Percentiles rank a stretch among this genome's conserved stretches.
Evolutionary conservation across 2,113 vertebrate species (phyloP).

Genomic region (Alligator mississippiensis): DNA sequence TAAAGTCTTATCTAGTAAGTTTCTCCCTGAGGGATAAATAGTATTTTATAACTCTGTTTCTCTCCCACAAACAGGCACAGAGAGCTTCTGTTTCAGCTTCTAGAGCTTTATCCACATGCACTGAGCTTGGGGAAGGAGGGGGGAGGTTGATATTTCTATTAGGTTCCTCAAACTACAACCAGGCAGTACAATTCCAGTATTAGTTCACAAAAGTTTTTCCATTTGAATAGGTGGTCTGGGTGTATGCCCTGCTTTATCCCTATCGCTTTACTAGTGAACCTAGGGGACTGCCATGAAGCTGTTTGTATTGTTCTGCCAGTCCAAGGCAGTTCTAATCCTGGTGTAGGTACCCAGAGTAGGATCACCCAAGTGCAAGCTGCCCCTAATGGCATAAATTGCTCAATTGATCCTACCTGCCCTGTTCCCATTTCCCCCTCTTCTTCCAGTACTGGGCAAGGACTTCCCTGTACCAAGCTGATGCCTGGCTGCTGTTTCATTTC

Average conservation of each 20-base stretch:
- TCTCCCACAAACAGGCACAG: background rate
- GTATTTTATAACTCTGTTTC: conserved; percentile 34
- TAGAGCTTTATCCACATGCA: background rate
- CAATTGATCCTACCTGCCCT: background rate
- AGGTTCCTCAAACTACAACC: background rate
- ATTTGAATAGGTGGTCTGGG: background rate
- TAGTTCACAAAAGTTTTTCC: background rate
- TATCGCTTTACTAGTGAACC: too few species aligned
- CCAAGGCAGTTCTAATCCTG: background rate
- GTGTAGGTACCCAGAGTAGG: background rate
- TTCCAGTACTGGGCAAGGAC: fast-evolving
- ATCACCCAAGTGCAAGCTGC: background rate
- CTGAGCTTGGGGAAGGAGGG: background rate
- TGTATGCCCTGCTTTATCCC: too few species aligned
- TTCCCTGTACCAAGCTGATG: background rate
- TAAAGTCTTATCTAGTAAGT: background rate
- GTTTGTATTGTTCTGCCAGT: background rate
- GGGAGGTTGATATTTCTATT: too few species aligned
- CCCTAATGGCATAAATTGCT: background rate
- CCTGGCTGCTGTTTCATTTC: background rate
- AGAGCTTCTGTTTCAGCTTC: conserved; percentile 59
- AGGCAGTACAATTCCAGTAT: conserved; percentile 31
- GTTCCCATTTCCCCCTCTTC: background rate
- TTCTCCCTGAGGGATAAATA: background rate
- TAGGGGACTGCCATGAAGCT: background rate